These are phyloP conservation scores for Platorchestia sp. DNA, from an alignment of 1,140 invertebrate genomes.

Conservation along the genomic window DNA sequence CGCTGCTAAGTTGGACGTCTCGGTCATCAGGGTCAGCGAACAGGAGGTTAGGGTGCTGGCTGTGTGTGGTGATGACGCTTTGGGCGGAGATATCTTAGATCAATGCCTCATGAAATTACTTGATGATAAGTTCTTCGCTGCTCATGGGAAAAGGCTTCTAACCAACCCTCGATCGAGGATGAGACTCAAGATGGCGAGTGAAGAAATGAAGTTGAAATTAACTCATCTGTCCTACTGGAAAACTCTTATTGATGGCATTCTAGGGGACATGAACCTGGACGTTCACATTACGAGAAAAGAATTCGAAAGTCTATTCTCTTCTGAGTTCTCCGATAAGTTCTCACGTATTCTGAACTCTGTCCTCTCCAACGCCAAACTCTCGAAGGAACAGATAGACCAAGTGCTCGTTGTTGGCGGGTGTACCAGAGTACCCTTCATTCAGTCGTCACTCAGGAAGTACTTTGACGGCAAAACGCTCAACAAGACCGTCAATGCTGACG, in stretches of 20 bases:
- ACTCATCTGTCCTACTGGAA: background rate
- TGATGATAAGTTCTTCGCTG: background rate
- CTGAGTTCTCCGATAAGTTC: background rate
- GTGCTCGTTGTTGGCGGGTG: constrained; percentile 3
- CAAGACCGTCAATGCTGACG: constrained; percentile 40
- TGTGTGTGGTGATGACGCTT: background rate
- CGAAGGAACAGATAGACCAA: background rate
- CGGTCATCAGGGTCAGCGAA: background rate
- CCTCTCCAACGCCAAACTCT: background rate
- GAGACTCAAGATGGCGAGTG: background rate
- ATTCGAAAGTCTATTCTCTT: background rate
- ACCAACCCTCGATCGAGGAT: background rate
- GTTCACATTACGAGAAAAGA: background rate
- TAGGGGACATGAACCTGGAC: background rate
- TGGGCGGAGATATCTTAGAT: background rate
- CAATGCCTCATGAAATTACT: background rate
- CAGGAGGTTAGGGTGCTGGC: background rate
- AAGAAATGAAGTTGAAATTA: background rate
- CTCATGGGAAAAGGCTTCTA: background rate
- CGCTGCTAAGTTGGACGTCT: background rate
- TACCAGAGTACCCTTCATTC: background rate
- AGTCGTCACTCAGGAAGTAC: background rate
- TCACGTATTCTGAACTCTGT: background rate
- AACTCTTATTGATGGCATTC: background rate
- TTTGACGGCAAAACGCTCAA: background rate